These are phyloP conservation scores for Erinaceus europaeus DNA, from an alignment of 2,113 vertebrate genomes.

Conservation along the genomic window DNA sequence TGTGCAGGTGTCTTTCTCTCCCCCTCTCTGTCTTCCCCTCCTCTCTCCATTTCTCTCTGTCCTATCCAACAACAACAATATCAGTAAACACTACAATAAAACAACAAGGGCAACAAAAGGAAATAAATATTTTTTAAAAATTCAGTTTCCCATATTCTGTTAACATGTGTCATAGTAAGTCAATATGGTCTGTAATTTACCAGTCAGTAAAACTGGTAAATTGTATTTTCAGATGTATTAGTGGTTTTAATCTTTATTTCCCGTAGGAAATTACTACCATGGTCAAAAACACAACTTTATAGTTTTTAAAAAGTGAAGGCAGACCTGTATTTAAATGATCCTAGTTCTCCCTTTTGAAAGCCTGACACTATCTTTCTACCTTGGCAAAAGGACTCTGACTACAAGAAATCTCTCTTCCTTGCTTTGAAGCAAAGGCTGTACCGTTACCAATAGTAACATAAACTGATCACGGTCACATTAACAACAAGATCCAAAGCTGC, in stretches of 20 bases:
- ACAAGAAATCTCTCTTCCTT: background rate
- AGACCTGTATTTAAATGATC: conserved; percentile 13
- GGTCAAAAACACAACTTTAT: background rate
- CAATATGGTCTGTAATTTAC: conserved; percentile 49
- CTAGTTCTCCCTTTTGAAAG: background rate
- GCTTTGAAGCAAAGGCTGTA: background rate
- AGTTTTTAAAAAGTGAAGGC: background rate
- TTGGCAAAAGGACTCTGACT: background rate
- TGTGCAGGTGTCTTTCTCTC: too few species aligned
- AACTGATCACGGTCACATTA: background rate
- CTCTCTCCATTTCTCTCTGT: too few species aligned
- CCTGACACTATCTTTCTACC: background rate
- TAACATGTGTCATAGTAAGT: conserved; percentile 37
- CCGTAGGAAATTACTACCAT: background rate
- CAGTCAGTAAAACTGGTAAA: conserved; percentile 56
- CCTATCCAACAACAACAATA: too few species aligned
- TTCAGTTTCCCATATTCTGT: conserved; percentile 40
- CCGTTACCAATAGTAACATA: background rate
- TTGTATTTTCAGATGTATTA: conserved; percentile 47
- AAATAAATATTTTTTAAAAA: too few species aligned
- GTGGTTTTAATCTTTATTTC: conserved; percentile 41
- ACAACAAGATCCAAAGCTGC: background rate
- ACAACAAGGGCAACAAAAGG: too few species aligned
- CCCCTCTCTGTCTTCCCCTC: too few species aligned
- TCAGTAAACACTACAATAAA: too few species aligned